Evolutionary conservation across 2,888 invertebrate genomes (phyloP).

Genomic region (Odontothrips loti): DNA sequence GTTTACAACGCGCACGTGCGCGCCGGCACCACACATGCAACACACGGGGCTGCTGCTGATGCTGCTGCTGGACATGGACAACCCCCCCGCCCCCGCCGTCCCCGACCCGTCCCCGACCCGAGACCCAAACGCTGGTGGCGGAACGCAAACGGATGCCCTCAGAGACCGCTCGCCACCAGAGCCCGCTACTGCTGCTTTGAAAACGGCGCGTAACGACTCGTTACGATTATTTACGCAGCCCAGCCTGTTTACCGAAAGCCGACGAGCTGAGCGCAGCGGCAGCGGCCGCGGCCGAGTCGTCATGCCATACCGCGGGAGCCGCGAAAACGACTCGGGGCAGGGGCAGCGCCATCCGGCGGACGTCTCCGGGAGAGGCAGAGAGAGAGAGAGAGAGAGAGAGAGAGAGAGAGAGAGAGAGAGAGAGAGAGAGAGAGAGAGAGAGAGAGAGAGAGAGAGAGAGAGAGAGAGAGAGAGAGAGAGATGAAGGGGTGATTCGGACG

Average conservation of each 20-base stretch:
- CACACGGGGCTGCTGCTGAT: too few relatives aligned
- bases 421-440: not conserved
- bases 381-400: not conserved
- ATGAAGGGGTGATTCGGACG: not conserved
- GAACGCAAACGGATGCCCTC: not conserved
- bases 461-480: not conserved
- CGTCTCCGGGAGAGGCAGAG: not conserved
- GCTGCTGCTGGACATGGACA: too few relatives aligned
- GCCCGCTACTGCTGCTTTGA: not conserved
- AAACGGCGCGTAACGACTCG: conserved; percentile 8
- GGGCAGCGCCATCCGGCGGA: not conserved
- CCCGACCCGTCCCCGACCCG: too few relatives aligned
- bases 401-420: not conserved
- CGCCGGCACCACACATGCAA: too few relatives aligned
- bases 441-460: too few relatives aligned
- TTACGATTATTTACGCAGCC: conserved; percentile 20
- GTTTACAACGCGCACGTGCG: too few relatives aligned
- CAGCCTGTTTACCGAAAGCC: conserved; percentile 7
- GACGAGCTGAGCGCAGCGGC: not conserved
- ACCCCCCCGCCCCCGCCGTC: too few relatives aligned
- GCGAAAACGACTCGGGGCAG: not conserved
- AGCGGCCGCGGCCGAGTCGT: not conserved
- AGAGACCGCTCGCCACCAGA: too few relatives aligned
- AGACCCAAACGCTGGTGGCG: too few relatives aligned
- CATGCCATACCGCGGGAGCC: too few relatives aligned